Conservation (phyloP, 2,888 invertebrate genomes). For the Harpagoxenus sublaevis region DNA sequence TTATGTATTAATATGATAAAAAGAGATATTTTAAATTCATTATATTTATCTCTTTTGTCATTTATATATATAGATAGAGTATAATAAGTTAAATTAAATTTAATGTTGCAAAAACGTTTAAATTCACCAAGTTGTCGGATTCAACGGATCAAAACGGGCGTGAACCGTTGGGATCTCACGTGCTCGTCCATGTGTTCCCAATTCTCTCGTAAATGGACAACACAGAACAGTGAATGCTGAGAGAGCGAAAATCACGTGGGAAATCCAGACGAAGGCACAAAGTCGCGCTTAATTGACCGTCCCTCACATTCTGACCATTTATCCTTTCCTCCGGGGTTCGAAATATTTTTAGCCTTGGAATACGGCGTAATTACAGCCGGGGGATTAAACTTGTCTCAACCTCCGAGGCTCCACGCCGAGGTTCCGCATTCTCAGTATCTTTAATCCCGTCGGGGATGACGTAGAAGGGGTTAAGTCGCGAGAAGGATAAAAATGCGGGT, state of each 20-base stretch:
- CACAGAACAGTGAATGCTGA: slow-evolving; percentile 5
- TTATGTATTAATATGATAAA: background rate
- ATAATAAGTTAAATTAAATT: background rate
- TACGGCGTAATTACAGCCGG: slow-evolving; percentile 66
- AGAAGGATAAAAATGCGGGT: slow-evolving; percentile 49
- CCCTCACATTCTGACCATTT: slow-evolving; percentile 38
- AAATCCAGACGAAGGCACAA: slow-evolving; percentile 48
- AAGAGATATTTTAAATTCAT: background rate
- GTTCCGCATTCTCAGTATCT: slow-evolving; percentile 55
- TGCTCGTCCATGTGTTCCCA: background rate
- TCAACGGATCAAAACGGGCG: background rate
- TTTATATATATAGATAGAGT: background rate
- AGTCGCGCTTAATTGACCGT: slow-evolving; percentile 56
- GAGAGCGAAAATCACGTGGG: slow-evolving; percentile 40
- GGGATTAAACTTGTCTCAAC: slow-evolving; percentile 61
- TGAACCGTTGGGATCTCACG: background rate
- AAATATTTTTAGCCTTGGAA: slow-evolving; percentile 56
- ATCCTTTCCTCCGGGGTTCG: slow-evolving; percentile 24
- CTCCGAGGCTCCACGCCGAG: slow-evolving; percentile 16
- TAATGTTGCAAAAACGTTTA: background rate
- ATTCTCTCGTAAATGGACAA: slow-evolving; percentile 26
- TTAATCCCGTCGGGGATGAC: slow-evolving; percentile 58
- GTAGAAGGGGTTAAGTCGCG: slow-evolving; percentile 39
- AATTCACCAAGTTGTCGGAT: slow-evolving; percentile 29
- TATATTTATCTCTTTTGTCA: background rate